Evolutionary conservation across 2,113 vertebrate species (phyloP), one percentile per base, ranked within the genome.

Genomic region (Calidris pugnax): DNA sequence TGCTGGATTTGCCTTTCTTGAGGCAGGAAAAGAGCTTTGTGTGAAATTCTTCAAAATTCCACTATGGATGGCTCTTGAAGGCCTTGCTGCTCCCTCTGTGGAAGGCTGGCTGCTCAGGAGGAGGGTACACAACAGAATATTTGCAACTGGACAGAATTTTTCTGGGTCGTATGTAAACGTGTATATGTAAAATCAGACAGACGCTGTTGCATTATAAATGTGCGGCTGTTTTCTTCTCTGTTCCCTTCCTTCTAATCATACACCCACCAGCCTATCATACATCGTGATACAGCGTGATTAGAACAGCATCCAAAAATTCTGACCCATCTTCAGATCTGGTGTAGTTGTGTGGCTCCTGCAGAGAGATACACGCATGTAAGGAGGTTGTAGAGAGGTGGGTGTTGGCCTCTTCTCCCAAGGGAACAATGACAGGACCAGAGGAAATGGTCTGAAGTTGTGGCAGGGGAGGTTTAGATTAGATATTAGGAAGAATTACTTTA

Each of bases 201-300:
- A 33, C 2, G 0, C 22, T 11, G 16, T 69, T 88, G 43, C 14
- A 15, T 64, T 60, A 5, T 33, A 33, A 69, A 39, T 1, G 1
- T 63, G 43, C 16, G 27, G 21, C 41, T 51, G 4, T 37, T 84
- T 53, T 72, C 3, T 64, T 67, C 9, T 66, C 12, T 47, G 9
- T 67, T 90, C 24, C 18, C 15, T 56, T 80, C 50, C 6, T 68
- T 41, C 43, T 57, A 28, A 28, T 45, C 17, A 7, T n/a, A 33
- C 14, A 63, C 30, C 56, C 4, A 1, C 27, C 41, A 32, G 7
- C 18, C 17, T 81, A 4, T 14, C 0, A 0, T 28, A 1, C 43
- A 2, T 60, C 12, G 26, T 16, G 18, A 68, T 72, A 32, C 6
- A 28, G 11, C 2, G 6, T 23, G 50, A 41, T 51, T 33, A 47